Conservation (phyloP, 2,888 invertebrate genomes). For the Plemyria rubiginata region DNA sequence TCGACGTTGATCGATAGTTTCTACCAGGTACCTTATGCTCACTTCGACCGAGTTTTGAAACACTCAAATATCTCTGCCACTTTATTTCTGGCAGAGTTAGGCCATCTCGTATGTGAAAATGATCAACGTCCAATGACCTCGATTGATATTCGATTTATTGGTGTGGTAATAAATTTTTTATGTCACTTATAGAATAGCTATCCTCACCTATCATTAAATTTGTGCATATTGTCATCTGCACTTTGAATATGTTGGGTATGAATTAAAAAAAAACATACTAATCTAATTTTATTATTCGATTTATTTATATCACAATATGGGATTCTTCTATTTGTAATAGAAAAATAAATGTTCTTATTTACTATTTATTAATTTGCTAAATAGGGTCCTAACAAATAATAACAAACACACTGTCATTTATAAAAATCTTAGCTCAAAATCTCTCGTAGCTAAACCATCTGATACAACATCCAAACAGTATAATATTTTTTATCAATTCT, state of each 20-base stretch:
- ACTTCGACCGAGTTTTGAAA: too few relatives aligned
- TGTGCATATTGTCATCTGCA: too few relatives aligned
- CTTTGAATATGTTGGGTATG: not conserved
- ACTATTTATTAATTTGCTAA: constrained; percentile 24
- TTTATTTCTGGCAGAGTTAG: too few relatives aligned
- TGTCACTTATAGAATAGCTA: too few relatives aligned
- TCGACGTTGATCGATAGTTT: too few relatives aligned
- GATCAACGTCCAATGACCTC: too few relatives aligned
- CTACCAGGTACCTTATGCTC: too few relatives aligned
- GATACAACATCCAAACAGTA: constrained; percentile 1
- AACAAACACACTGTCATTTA: constrained; percentile 29
- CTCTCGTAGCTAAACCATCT: constrained; percentile 28
- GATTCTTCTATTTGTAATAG: constrained; percentile 37
- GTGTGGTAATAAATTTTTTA: too few relatives aligned
- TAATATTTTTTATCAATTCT: not conserved
- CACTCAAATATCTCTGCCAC: too few relatives aligned
- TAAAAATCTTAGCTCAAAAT: constrained; percentile 33
- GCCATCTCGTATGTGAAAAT: too few relatives aligned
- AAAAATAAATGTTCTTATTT: constrained; percentile 37
- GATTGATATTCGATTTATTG: too few relatives aligned
- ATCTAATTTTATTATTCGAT: constrained; percentile 17
- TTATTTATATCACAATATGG: constrained; percentile 41
- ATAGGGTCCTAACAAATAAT: constrained; percentile 20
- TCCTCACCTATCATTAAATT: too few relatives aligned
- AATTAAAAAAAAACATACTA: not conserved